Conservation (phyloP, 1,140 invertebrate species). For the Camponotus pennsylvanicus region DNA sequence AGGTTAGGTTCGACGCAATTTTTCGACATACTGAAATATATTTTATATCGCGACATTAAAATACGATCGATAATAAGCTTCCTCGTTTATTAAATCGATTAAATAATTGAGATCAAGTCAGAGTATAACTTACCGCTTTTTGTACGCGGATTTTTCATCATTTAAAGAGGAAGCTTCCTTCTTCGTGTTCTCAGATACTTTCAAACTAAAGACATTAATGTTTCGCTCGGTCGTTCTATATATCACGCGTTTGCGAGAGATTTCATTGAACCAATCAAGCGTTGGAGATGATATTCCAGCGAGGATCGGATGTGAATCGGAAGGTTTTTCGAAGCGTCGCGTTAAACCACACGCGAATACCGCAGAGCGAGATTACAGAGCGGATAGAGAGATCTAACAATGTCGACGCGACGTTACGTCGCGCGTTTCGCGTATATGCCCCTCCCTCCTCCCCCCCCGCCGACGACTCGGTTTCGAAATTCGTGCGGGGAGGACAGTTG, state of each 20-base stretch:
- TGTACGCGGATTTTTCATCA: background rate
- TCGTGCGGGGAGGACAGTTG: background rate
- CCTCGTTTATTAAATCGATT: background rate
- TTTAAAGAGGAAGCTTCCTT: background rate
- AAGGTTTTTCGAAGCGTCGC: conserved; percentile 31
- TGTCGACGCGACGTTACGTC: conserved; percentile 26
- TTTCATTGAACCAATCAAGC: conserved; percentile 2
- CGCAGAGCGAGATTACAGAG: conserved; percentile 35
- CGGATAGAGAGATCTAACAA: conserved; percentile 35
- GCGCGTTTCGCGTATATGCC: background rate
- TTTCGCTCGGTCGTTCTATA: background rate
- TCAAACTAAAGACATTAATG: background rate
- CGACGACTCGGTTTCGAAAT: conserved; percentile 9
- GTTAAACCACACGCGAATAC: conserved; percentile 32
- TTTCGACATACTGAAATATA: background rate
- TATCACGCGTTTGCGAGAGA: background rate
- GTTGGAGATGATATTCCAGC: conserved; percentile 11
- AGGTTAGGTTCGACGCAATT: conserved; percentile 7
- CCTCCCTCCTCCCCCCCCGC: too few species aligned
- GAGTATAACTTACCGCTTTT: background rate
- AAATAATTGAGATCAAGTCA: background rate
- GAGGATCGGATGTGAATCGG: conserved; percentile 6
- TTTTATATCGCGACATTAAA: background rate
- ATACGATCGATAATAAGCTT: conserved; percentile 12
- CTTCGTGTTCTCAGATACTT: background rate